Conservation (phyloP, 2,888 invertebrate genomes). For the Biston betularia region DNA sequence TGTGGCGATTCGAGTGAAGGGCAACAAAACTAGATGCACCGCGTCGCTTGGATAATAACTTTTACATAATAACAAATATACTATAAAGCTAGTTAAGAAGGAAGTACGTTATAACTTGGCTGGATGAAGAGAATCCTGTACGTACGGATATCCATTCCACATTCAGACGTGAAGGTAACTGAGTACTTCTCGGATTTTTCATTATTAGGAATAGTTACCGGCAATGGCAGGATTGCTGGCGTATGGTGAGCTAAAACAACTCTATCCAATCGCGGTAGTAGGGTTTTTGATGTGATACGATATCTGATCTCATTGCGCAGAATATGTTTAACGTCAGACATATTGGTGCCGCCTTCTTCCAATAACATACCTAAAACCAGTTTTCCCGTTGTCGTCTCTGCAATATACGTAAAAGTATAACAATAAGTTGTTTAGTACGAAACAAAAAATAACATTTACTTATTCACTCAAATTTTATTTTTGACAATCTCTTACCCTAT, state of each 20-base stretch:
- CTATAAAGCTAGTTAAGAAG: slow-evolving; percentile 1
- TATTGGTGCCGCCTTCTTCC: slow-evolving; percentile 70
- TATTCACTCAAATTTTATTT: neutral
- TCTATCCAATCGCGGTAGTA: slow-evolving; percentile 62
- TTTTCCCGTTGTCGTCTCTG: slow-evolving; percentile 73
- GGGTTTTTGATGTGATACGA: slow-evolving; percentile 62
- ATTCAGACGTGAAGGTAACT: slow-evolving; percentile 74
- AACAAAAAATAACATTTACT: neutral
- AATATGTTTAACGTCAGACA: slow-evolving; percentile 72
- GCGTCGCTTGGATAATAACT: neutral
- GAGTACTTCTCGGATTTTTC: slow-evolving; percentile 70
- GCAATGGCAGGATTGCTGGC: slow-evolving; percentile 60
- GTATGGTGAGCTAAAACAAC: slow-evolving; percentile 67
- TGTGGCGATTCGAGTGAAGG: neutral
- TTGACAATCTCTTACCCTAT: too few species aligned
- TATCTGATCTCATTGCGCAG: slow-evolving; percentile 63
- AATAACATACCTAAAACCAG: slow-evolving; percentile 71
- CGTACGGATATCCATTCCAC: slow-evolving; percentile 78
- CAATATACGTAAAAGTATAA: slow-evolving; percentile 40
- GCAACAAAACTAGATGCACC: slow-evolving; percentile 4
- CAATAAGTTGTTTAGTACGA: neutral
- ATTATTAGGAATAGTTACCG: slow-evolving; percentile 62
- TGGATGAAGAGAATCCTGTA: slow-evolving; percentile 71
- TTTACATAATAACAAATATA: slow-evolving; percentile 2
- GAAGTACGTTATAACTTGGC: slow-evolving; percentile 5